Conservation (phyloP, 2,888 invertebrate genomes). For the Amiota minor region DNA sequence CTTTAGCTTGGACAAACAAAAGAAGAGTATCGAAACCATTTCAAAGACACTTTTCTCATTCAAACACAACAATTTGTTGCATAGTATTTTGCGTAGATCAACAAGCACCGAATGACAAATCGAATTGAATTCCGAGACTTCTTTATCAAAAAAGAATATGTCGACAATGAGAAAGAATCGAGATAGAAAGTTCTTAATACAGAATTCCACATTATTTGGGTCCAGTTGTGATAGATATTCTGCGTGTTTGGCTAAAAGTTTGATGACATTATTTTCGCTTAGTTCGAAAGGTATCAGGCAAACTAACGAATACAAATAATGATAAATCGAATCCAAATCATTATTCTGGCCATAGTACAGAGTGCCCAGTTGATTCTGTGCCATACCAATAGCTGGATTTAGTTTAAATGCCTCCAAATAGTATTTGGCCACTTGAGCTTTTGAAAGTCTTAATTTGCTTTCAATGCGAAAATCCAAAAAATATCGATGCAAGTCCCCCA, state of each 20-base stretch:
- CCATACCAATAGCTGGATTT: constrained; percentile 88
- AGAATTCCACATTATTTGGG: constrained; percentile 73
- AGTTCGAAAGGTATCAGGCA: constrained; percentile 90
- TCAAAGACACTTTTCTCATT: constrained; percentile 82
- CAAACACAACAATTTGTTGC: constrained; percentile 78
- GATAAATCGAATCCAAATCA: constrained; percentile 90
- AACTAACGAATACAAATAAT: constrained; percentile 88
- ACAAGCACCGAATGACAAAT: constrained; percentile 82
- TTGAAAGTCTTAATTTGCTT: constrained; percentile 64
- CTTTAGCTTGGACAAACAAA: constrained; percentile 85
- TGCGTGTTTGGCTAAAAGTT: constrained; percentile 81
- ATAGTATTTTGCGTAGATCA: constrained; percentile 83
- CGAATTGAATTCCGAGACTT: constrained; percentile 79
- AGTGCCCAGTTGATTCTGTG: constrained; percentile 95
- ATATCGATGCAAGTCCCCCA: constrained; percentile 93
- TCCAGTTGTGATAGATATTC: constrained; percentile 77
- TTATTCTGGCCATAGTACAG: constrained; percentile 85
- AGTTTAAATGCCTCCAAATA: constrained; percentile 88
- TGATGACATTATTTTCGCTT: constrained; percentile 88
- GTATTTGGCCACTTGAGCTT: constrained; percentile 80
- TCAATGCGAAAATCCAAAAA: constrained; percentile 73
- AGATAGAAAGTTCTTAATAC: constrained; percentile 75
- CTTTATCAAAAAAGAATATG: constrained; percentile 75
- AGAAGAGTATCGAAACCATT: constrained; percentile 85
- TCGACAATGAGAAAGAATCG: constrained; percentile 74